Base-by-base conservation (phyloP, 2,888 invertebrate genomes). In the Synergus itoensis region DNA sequence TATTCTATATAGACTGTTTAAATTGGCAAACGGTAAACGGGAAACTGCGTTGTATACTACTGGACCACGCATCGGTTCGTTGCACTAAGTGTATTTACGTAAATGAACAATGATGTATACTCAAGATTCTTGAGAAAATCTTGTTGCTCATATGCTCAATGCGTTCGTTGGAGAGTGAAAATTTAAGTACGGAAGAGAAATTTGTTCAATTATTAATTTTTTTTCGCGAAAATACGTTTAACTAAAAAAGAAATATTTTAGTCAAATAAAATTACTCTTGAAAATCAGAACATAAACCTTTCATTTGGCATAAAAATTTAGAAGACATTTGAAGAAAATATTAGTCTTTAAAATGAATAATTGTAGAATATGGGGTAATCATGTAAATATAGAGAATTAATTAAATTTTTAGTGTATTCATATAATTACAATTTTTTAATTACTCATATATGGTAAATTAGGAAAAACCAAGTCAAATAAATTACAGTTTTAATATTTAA, bases 41-140 rank as follows among this genome's bases (percentile, higher is more conserved):
- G 41, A 67, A 67, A 67, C 67, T 67, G 21, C 43, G 45, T 45
- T 67, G 67, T 67, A 67, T 67, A 67, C 67, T 67, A 67, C 67
- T 67, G 67, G 67, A 67, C 67, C 45, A 67, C 21, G 67, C 67
- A 43, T 14, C 45, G 18, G 67, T 67, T 67, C 67, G 14, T 67
- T 45, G 16, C 45, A 67, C 40, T 45, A 12, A 18, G 43, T 41
- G 43, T 67, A 18, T 45, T 45, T 67, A 45, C 5, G n/a, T 21
- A 18, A 67, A 43, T 67, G 43, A 45, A 45, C 18, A 67, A 18
- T 21, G 43, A 45, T 45, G 43, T 18, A 21, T 67, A 41, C 11
- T 43, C 7, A 45, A 18, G 43, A 21, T 12, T 43, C n/a, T 45
- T 21, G 21, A 45, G 43, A 67, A 21, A 21, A 21, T 28, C 45